These are phyloP conservation scores for Gambelia wislizenii DNA, from an alignment of 2,797 vertebrate species.

Conservation along the genomic window DNA sequence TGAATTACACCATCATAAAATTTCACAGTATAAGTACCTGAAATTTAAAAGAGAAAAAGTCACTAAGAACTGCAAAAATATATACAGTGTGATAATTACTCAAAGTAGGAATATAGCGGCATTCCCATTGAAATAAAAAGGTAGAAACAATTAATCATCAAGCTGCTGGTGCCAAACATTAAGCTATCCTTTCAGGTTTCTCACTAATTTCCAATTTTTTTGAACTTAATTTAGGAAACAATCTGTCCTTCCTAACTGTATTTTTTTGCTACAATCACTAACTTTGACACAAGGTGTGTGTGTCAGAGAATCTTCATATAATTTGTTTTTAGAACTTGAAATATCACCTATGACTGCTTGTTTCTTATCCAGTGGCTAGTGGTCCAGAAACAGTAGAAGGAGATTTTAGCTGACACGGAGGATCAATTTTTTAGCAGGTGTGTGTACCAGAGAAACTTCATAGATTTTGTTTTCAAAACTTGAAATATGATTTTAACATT, in stretches of 20 bases:
- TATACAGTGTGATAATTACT: constrained; percentile 30
- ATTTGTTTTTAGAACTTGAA: background rate
- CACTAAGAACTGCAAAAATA: constrained; percentile 40
- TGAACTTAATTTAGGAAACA: background rate
- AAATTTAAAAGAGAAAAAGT: constrained; percentile 70
- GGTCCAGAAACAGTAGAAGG: too few relatives aligned
- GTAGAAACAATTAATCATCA: background rate
- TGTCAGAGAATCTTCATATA: background rate
- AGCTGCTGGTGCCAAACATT: background rate
- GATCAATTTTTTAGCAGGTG: too few relatives aligned
- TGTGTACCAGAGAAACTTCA: background rate
- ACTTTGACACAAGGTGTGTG: background rate
- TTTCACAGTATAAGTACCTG: constrained; percentile 95
- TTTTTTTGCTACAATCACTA: background rate
- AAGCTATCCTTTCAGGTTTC: background rate
- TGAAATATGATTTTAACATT: background rate
- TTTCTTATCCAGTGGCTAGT: too few relatives aligned
- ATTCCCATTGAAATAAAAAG: background rate
- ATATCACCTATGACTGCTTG: too few relatives aligned
- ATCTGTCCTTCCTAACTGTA: background rate
- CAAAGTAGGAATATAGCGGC: background rate
- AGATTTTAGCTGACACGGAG: too few relatives aligned
- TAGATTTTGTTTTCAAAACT: background rate
- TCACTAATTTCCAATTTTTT: too few relatives aligned
- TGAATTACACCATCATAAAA: constrained; percentile 97